Evolutionary conservation across 2,888 invertebrate species (phyloP), one percentile per base, ranked within the genome.

Genomic region (Limulus polyphemus): DNA sequence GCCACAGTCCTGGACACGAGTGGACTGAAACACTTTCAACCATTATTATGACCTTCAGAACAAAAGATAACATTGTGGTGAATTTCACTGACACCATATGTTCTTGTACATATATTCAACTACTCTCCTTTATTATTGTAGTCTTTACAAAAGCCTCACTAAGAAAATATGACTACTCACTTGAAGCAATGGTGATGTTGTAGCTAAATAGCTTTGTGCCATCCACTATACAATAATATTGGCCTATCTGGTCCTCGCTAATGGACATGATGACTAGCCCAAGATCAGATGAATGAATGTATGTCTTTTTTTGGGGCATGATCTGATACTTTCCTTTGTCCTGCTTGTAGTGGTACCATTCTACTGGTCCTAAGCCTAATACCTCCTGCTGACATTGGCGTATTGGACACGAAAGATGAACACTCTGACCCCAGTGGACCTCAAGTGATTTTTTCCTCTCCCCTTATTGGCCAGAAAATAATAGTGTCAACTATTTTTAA

Each of bases 391-490:
- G 72, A n/a, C 74, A 75, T 56, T 74, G 68, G 61, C 74, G 73
- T 59, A 92, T 84, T 75, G 91, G 90, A 77, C 92, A 93, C 58
- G 91, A 90, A 64, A 93, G 81, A 76, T 93, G 92, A 57, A 93
- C 83, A 74, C 90, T 91, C 78, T 93, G 92, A 10, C 93, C 93
- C 86, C 91, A 93, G n/a, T 91, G 91, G 13, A 91, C 92, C 1
- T 90, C 83, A 74, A 93, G 84, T 74, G 86, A 88, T 80, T 91
- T 90, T 72, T 90, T 88, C 55, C 89, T 83, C 57, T 91, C 65
- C 32, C 32, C 32, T 32, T 32, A 5, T 32, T 32, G 32, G 32
- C 1, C 32, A 32, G 1, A 32, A 32, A 32, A 32, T 3, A 32
- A 32, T 7, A 32, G 32, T 32, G 32, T 32, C 2, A 32, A 32